A percentile compares a stretch with the other conserved stretches of the same genome.
phyloP scores from a whole-genome alignment of 2,888 invertebrate species.

The Catocala sponsa region DNA sequence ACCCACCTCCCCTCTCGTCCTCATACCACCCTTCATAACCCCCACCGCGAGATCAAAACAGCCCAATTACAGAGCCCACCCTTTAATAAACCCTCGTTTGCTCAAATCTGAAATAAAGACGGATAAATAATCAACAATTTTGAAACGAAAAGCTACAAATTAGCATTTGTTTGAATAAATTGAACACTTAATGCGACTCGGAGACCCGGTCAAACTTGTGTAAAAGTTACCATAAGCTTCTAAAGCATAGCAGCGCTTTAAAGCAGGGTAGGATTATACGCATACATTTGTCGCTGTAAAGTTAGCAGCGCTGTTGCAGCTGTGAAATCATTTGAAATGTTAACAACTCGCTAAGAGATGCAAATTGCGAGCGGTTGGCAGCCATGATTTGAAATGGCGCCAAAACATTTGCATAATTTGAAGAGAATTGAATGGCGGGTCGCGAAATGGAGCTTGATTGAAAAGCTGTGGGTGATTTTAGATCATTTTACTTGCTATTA shows the following conservation, averaged over 20 bases:
- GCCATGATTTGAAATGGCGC: slow-evolving; percentile 82
- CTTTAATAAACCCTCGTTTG: slow-evolving; percentile 82
- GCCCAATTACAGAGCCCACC: slow-evolving; percentile 80
- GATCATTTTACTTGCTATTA: slow-evolving; percentile 57
- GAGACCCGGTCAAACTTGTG: slow-evolving; percentile 68
- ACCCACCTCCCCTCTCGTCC: slow-evolving; percentile 52
- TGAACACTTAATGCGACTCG: slow-evolving; percentile 74
- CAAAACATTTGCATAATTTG: slow-evolving; percentile 82
- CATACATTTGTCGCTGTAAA: slow-evolving; percentile 21
- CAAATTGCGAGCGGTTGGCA: slow-evolving; percentile 83
- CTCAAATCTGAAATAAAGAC: slow-evolving; percentile 78
- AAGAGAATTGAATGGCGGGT: slow-evolving; percentile 70
- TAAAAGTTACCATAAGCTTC: slow-evolving; percentile 29
- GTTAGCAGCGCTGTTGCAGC: slow-evolving; percentile 63
- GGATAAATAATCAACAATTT: slow-evolving; percentile 80
- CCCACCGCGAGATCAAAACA: slow-evolving; percentile 75
- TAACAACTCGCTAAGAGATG: slow-evolving; percentile 82
- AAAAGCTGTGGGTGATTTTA: slow-evolving; percentile 67
- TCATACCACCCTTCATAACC: slow-evolving; percentile 43
- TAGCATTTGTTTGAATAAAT: slow-evolving; percentile 86
- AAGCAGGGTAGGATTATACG: slow-evolving; percentile 25
- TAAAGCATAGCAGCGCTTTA: slow-evolving; percentile 53
- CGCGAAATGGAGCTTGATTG: slow-evolving; percentile 71
- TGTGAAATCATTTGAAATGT: slow-evolving; percentile 58
- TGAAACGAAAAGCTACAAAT: slow-evolving; percentile 77